Evolutionary conservation across 37 sponge, comb jelly and placozoan species (phyloP).

Genomic region (Eunapius fragilis): DNA sequence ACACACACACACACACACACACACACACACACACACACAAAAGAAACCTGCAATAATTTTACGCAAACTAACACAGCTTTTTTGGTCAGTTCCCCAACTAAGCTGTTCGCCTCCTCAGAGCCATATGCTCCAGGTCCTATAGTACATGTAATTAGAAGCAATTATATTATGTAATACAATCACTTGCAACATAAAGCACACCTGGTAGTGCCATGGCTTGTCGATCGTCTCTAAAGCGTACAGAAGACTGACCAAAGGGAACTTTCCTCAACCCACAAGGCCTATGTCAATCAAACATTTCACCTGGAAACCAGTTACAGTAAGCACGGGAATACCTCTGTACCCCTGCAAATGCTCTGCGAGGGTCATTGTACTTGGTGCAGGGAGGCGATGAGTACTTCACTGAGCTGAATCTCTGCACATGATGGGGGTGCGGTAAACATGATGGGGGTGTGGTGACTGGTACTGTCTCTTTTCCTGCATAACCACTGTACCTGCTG

Average conservation of each 20-base stretch:
- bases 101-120: constrained; percentile 62
- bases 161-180: neutral
- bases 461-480: no score
- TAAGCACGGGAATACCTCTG: constrained; percentile 31
- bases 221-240: constrained; percentile 75
- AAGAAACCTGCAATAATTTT: neutral
- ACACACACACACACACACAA: neutral
- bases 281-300: constrained; percentile 20
- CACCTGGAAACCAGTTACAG: neutral
- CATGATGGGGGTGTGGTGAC: no score
- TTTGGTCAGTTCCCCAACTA: constrained; percentile 65
- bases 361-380: constrained; percentile 86
- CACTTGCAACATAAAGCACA: neutral
- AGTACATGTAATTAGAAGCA: neutral
- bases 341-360: constrained; percentile 74
- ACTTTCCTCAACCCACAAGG: constrained; percentile 70
- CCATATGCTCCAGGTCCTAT: constrained; percentile 93
- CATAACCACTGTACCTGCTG: constrained; percentile 35
- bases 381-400: constrained; percentile 74
- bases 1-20: neutral
- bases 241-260: constrained; percentile 95
- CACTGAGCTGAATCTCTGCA: constrained; percentile 72
- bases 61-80: constrained; percentile 64
- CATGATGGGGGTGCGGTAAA: neutral
- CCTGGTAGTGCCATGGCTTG: constrained; percentile 48